A percentile compares a stretch with the other conserved stretches of the same genome.
Evolutionary conservation across 2,888 invertebrate genomes (phyloP).

Genomic region (Drymonia ruficornis): DNA sequence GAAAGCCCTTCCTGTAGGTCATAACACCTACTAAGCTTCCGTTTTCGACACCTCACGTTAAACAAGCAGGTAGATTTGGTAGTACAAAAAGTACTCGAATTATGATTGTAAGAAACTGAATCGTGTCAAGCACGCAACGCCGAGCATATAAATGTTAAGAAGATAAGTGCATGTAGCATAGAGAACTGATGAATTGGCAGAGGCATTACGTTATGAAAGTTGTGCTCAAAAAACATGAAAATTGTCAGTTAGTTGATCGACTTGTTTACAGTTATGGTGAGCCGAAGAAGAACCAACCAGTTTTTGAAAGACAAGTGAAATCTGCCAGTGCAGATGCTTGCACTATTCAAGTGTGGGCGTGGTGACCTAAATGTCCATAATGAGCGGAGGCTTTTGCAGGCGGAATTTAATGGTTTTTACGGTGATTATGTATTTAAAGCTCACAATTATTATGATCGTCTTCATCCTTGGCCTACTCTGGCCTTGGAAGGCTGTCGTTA

Average conservation of each 20-base stretch:
- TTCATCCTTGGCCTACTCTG: not conserved
- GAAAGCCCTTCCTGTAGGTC: constrained; percentile 1
- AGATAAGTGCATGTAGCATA: too few relatives aligned
- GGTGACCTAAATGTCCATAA: not conserved
- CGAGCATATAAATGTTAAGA: too few relatives aligned
- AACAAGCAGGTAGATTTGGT: not conserved
- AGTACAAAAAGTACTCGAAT: not conserved
- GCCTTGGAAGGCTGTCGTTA: too few relatives aligned
- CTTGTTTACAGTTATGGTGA: not conserved
- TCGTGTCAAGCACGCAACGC: not conserved
- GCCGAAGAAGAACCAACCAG: not conserved
- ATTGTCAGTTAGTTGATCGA: not conserved
- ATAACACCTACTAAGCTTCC: not conserved
- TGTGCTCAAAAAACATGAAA: not conserved
- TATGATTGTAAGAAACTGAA: not conserved
- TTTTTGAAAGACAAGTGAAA: not conserved
- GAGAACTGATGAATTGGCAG: too few relatives aligned
- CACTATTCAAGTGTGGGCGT: not conserved
- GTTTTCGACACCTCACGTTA: not conserved
- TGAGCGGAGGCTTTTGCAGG: not conserved
- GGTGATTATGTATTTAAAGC: not conserved
- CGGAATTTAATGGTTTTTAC: not conserved
- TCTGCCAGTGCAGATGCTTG: not conserved
- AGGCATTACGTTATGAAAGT: too few relatives aligned
- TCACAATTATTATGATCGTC: not conserved